Base-by-base conservation (phyloP, 2,888 invertebrate genomes). In the Stramonita haemastoma region DNA sequence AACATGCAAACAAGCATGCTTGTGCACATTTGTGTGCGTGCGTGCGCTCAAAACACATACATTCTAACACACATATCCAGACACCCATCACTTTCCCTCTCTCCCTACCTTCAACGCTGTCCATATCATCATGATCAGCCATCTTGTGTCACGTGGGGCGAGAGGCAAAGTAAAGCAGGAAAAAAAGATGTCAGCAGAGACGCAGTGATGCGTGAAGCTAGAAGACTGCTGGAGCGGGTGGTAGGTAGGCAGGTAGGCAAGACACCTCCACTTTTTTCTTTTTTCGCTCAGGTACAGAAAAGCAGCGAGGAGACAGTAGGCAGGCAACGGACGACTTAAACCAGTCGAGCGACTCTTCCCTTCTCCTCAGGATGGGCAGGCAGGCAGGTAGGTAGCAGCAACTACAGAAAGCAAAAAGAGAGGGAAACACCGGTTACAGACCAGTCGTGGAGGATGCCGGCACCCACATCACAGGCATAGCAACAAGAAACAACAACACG, bases 121-220 rank as follows among this genome's bases (percentile, higher is more conserved):
- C 89, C 89, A 89, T 89, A 57, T 89, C 89, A 85, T 89, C 89
- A 56, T 89, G 89, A 85, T 89, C 89, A 29, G 89, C 84, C 89
- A 85, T 89, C 70, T n/a, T 85, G 70, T 29, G 70, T 89, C 89
- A 70, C 89, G 84, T 89, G 89, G 26, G 83, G 84, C n/a, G 34
- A 81, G 57, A 60, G 56, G 34, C n/a, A 66, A 84, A 29, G 26
- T 46, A 60, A 57, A 17, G 46, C 36, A 29, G 29, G 77, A 66
- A 5, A 26, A 26, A 66, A 36, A 32, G 22, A 13, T 60, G 34
- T 34, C 57, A 36, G 70, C 13, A 26, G 26, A 66, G 87, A 73
- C 32, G 87, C 87, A 73, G 73, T 29, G 86, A 66, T 8, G 73
- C 36, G 87, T 87, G 46, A 73, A 22, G 73, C 32, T 19, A 15